Conservation (phyloP, 2,113 vertebrate genomes). For the Melanerpes formicivorus region DNA sequence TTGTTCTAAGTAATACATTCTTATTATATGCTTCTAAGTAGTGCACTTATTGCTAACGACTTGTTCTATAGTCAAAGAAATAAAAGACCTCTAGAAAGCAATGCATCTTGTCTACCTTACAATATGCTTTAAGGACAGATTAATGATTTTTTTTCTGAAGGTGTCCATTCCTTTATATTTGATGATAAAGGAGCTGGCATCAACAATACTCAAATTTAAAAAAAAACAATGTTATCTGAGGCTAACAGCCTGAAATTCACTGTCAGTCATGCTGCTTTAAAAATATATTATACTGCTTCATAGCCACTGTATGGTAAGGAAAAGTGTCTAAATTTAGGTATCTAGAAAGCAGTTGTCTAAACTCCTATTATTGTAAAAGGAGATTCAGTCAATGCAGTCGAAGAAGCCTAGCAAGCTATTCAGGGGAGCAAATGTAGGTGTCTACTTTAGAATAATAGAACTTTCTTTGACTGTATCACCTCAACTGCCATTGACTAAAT, state of each 20-base stretch:
- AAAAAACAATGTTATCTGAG: not conserved
- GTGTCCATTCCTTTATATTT: not conserved
- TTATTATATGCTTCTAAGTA: constrained; percentile 62
- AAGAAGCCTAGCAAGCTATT: constrained; percentile 31
- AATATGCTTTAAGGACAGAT: not conserved
- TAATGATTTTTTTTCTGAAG: not conserved
- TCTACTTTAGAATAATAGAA: constrained; percentile 9
- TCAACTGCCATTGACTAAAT: constrained; percentile 3
- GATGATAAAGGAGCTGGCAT: not conserved
- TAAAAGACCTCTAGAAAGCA: not conserved
- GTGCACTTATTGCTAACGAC: constrained; percentile 45
- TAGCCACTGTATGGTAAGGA: not conserved
- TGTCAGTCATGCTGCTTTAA: not conserved
- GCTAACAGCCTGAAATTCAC: not conserved
- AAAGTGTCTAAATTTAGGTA: constrained; percentile 27
- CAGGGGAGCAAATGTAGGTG: not conserved
- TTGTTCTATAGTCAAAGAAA: not conserved
- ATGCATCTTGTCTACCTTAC: not conserved
- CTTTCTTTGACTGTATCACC: not conserved
- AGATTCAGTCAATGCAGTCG: not conserved
- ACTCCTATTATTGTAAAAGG: not conserved
- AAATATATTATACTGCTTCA: not conserved
- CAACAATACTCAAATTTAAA: not conserved
- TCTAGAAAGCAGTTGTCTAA: not conserved
- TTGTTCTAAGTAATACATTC: constrained; percentile 59